Evolutionary conservation across 2,797 vertebrate genomes (phyloP), one percentile per base, ranked within the genome.

Genomic region (Ptychadena robeensis): DNA sequence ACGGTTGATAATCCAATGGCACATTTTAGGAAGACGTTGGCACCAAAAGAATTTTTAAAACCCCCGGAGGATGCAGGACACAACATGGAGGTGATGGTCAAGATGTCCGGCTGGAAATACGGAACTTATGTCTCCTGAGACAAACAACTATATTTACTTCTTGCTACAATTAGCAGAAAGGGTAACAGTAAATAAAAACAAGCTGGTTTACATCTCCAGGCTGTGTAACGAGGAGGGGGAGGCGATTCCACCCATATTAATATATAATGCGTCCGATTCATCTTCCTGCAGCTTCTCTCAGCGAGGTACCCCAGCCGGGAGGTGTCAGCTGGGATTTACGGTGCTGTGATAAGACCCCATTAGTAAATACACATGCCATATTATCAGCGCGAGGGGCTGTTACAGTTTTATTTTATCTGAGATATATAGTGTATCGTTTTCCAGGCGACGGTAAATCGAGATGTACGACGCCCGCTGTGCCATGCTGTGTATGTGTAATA

Each of bases 291-390:
- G 72, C 30, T 73, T 10, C 25, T 35, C 72, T 2, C 61, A 65
- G 61, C 37, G 27, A 76, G 61, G 61, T 27, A 35, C 64, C 34
- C 28, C 37, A 14, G 27, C 22, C 35, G 30, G 59, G 37, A 66
- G 25, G 59, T 66, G 74, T 77, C 74, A 66, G 28, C 18, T 3
- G 37, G 15, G 74, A 77, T 77, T 77, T 48, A 67, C 63, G 30
- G 63, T 38, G 22, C 74, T 65, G 35, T 32, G 61, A 35, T 44
- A 32, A 77, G 63, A 77, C 74, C 76, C 66, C 76, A 69, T 69
- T 79, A 79, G 76, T 69, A 79, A 69, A 69, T 68, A 35, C 65
- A 79, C 31, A 69, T 79, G 32, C 15, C 63, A n/a, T 44, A 38
- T 79, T 69, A 53, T 32, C 40, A n/a, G 59, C 22, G 64, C 34